Evolutionary conservation across 2,797 vertebrate genomes (phyloP).

Genomic region (Echeneis naucrates): DNA sequence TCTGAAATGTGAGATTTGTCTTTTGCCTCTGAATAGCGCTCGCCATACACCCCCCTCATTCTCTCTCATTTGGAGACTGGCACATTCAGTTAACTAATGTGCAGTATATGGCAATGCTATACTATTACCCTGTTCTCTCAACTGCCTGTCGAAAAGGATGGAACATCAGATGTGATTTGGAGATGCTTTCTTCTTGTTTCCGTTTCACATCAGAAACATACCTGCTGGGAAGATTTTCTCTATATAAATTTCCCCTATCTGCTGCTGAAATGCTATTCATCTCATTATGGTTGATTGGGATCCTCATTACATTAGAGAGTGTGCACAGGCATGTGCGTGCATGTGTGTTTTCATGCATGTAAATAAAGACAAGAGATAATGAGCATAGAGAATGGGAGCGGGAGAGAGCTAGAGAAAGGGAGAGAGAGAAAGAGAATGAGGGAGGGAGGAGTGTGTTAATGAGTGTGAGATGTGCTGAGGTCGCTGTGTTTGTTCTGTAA

Average conservation of each 20-base stretch:
- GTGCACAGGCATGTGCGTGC: constrained; percentile 49
- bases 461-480: constrained; percentile 82
- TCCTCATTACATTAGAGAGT: constrained; percentile 72
- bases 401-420: constrained; percentile 27
- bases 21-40: constrained; percentile 69
- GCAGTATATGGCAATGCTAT: constrained; percentile 61
- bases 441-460: constrained; percentile 80
- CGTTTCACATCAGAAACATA: constrained; percentile 72
- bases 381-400: constrained; percentile 68
- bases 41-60: constrained; percentile 37
- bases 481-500: constrained; percentile 85
- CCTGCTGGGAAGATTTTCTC: constrained; percentile 72
- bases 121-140: constrained; percentile 72
- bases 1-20: constrained; percentile 85
- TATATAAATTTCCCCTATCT: constrained; percentile 66
- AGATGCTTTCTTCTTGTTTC: constrained; percentile 72
- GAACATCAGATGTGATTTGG: constrained; percentile 75
- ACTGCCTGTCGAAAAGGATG: constrained; percentile 68
- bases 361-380: constrained; percentile 82
- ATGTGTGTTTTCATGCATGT: constrained; percentile 79
- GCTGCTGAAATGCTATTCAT: constrained; percentile 69
- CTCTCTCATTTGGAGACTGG: constrained; percentile 76
- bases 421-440: constrained; percentile 55
- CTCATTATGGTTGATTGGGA: constrained; percentile 79
- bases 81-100: constrained; percentile 80